Percentiles rank a stretch among this genome's conserved stretches.
phyloP scores from a whole-genome alignment of 2,888 invertebrate genomes.

The Eupithecia tripunctaria region DNA sequence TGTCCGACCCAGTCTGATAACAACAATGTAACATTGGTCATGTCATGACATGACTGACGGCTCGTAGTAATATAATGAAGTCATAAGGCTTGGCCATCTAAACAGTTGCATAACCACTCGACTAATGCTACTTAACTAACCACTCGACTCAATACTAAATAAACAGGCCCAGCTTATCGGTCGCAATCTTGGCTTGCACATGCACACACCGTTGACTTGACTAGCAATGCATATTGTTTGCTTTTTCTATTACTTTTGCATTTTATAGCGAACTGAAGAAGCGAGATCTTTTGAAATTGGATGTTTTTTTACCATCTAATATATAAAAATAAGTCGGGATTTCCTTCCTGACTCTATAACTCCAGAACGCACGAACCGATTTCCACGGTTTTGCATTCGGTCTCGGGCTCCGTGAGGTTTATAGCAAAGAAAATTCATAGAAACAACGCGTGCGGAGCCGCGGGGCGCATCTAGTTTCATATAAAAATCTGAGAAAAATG shows the following conservation, averaged over 20 bases:
- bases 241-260: not conserved
- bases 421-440: too few species aligned
- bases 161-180: not conserved
- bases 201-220: not conserved
- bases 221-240: not conserved
- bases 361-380: too few species aligned
- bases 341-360: too few species aligned
- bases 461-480: too few species aligned
- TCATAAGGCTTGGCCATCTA: not conserved
- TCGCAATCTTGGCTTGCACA: not conserved
- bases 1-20: not conserved
- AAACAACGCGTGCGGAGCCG: too few species aligned
- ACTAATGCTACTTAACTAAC: not conserved
- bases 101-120: slow-evolving; percentile 3
- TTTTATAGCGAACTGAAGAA: not conserved
- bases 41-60: not conserved
- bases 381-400: too few species aligned
- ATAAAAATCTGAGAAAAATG: too few species aligned
- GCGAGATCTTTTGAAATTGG: not conserved
- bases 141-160: not conserved
- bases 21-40: not conserved
- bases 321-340: too few species aligned
- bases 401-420: too few species aligned
- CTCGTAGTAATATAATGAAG: not conserved
- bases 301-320: too few species aligned